These are phyloP conservation scores for Danio rerio DNA, from an alignment of 2,113 vertebrate species.

Conservation along the genomic window GRCz12tu NC_133190.1:30790001-30790500, in stretches of 20 bases:
- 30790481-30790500: background rate
- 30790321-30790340: background rate
- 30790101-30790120: constrained; percentile 7
- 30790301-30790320: background rate
- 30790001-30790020: constrained; percentile 17
- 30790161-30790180: constrained; percentile 7
- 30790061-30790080: constrained; percentile 22
- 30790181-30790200: background rate
- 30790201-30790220: background rate
- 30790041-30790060: background rate
- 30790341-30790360: background rate
- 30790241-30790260: background rate
- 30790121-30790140: constrained; percentile 10
- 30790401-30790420: no score
- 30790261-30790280: background rate
- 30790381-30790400: no score
- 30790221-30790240: background rate
- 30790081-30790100: constrained; percentile 44
- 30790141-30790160: constrained; percentile 30
- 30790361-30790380: background rate
- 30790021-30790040: constrained; percentile 25
- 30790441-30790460: background rate
- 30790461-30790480: background rate
- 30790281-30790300: background rate
- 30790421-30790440: no score